These are phyloP conservation scores for Dryococelus australis DNA, from an alignment of 2,888 invertebrate genomes.

Conservation along the genomic window DNA sequence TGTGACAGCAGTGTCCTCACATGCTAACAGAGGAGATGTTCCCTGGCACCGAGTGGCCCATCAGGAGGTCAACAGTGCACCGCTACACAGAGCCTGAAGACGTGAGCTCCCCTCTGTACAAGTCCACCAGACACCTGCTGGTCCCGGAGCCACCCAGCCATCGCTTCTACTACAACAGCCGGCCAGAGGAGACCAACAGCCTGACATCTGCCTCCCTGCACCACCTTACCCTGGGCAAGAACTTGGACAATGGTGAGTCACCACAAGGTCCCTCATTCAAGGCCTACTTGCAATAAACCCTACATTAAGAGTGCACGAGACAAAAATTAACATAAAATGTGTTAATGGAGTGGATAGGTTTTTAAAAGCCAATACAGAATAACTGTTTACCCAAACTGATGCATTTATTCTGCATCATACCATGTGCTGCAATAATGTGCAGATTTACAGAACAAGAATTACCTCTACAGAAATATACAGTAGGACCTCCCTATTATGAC, in stretches of 20 bases:
- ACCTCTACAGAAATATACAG: too few relatives aligned
- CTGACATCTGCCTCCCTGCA: constrained; percentile 39
- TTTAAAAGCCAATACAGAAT: too few relatives aligned
- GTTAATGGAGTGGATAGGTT: too few relatives aligned
- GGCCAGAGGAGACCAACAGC: constrained; percentile 36
- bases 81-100: constrained; percentile 84
- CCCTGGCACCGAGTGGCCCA: constrained; percentile 78
- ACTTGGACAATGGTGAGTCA: constrained; percentile 25
- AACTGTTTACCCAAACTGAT: too few relatives aligned
- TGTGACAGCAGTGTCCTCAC: too few relatives aligned
- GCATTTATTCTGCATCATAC: too few relatives aligned
- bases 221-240: constrained; percentile 31
- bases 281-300: too few relatives aligned
- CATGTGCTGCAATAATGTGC: too few relatives aligned
- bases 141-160: constrained; percentile 60
- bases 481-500: too few relatives aligned
- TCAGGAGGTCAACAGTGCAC: constrained; percentile 77
- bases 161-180: constrained; percentile 39
- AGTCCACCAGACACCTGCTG: constrained; percentile 80
- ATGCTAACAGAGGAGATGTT: constrained; percentile 67
- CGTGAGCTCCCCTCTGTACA: constrained; percentile 73
- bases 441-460: too few relatives aligned
- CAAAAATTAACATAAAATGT: too few relatives aligned
- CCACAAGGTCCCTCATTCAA: background rate
- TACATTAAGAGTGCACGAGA: too few relatives aligned